These are phyloP conservation scores for Lepus townsendii DNA, from an alignment of 2,797 vertebrate genomes.

Conservation along the genomic window DNA sequence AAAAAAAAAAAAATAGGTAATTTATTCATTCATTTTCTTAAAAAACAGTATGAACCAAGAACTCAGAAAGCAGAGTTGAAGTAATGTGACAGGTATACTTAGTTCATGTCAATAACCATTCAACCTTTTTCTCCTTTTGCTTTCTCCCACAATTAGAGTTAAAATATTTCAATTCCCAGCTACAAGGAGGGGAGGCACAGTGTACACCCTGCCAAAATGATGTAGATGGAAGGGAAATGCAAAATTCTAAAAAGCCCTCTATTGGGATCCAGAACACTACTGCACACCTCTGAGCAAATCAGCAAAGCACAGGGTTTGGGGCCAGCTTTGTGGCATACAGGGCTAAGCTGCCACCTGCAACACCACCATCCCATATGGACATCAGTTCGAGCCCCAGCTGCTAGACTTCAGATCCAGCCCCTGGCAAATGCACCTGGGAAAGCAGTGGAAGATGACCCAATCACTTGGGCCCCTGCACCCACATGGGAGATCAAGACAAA, in stretches of 20 bases:
- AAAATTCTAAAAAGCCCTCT: neutral
- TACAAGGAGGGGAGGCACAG: neutral
- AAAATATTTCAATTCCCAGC: conserved; percentile 23
- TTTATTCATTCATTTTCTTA: no score
- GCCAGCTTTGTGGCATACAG: no score
- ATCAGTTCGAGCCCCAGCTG: no score
- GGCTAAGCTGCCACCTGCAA: no score
- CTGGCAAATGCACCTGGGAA: no score
- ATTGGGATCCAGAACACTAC: neutral
- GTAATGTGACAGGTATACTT: neutral
- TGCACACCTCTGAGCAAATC: neutral
- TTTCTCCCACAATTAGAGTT: conserved; percentile 34
- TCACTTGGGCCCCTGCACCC: no score
- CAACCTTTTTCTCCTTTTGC: neutral
- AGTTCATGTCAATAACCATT: neutral
- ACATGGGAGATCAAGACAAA: no score
- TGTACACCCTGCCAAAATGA: neutral
- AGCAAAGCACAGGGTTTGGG: neutral
- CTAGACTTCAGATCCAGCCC: no score
- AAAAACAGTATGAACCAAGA: neutral
- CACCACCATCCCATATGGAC: no score
- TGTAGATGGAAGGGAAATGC: neutral
- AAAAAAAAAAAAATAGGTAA: no score
- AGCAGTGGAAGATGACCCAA: no score
- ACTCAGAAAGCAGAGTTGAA: neutral